phyloP scores from a whole-genome alignment of 2,888 invertebrate genomes.

The Parochlus steinenii region DNA sequence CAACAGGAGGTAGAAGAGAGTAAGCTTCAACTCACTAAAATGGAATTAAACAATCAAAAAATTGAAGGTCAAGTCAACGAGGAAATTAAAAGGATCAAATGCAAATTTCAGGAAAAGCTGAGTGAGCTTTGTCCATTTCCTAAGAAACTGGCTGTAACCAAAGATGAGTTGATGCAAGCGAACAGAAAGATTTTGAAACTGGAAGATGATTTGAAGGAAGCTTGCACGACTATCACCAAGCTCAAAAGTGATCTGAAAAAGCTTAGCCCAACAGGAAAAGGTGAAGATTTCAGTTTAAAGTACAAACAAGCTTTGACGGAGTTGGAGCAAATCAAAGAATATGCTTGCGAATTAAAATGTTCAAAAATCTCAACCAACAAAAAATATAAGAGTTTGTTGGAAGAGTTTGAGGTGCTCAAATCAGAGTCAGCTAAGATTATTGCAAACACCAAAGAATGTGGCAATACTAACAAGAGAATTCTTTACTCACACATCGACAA shows the following conservation, averaged over 20 bases:
- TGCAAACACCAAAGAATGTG: slow-evolving; percentile 24
- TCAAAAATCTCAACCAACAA: slow-evolving; percentile 6
- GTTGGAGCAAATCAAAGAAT: slow-evolving; percentile 13
- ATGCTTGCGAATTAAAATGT: not conserved
- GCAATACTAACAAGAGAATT: slow-evolving; percentile 23
- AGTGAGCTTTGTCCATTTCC: slow-evolving; percentile 23
- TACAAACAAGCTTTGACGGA: slow-evolving; percentile 15
- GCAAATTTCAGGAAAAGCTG: slow-evolving; percentile 22
- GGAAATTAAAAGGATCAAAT: slow-evolving; percentile 23
- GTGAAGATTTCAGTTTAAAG: slow-evolving; percentile 24
- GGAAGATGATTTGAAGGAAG: slow-evolving; percentile 21
- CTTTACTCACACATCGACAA: slow-evolving; percentile 25
- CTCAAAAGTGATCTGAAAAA: slow-evolving; percentile 22
- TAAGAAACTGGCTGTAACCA: slow-evolving; percentile 22
- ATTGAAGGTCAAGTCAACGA: slow-evolving; percentile 27
- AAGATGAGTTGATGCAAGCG: slow-evolving; percentile 22
- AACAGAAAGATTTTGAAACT: slow-evolving; percentile 22
- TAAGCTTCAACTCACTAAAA: slow-evolving; percentile 24
- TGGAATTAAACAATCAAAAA: slow-evolving; percentile 22
- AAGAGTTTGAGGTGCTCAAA: slow-evolving; percentile 22
- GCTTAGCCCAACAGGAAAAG: slow-evolving; percentile 23
- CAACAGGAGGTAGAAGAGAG: slow-evolving; percentile 27
- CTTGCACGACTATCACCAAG: slow-evolving; percentile 17
- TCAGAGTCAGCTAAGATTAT: slow-evolving; percentile 22
- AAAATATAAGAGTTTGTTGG: slow-evolving; percentile 14